Evolutionary conservation across 1,140 invertebrate genomes (phyloP).

Genomic region (Macrobrachium nipponense): DNA sequence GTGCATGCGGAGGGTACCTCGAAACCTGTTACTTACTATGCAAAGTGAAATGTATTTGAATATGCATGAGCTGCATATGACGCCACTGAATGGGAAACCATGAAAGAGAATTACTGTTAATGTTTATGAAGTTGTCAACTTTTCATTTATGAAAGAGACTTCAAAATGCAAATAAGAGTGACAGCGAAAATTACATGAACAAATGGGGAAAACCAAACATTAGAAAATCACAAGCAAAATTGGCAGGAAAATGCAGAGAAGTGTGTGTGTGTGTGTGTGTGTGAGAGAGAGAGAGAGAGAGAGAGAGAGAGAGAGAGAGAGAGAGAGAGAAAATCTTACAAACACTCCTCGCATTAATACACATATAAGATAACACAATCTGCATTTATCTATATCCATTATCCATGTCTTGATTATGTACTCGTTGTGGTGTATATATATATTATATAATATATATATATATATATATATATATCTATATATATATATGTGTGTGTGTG

Average conservation of each 20-base stretch:
- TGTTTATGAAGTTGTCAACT: too few species aligned
- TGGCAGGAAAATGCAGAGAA: neutral
- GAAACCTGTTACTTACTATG: too few species aligned
- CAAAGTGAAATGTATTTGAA: too few species aligned
- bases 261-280: too few species aligned
- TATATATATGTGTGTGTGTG: too few species aligned
- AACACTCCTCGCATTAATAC: neutral
- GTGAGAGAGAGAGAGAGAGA: neutral
- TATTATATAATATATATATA: neutral
- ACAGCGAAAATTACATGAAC: neutral
- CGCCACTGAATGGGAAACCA: too few species aligned
- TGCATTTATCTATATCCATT: constrained; percentile 1
- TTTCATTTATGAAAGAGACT: too few species aligned
- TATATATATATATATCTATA: too few species aligned
- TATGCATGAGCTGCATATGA: too few species aligned
- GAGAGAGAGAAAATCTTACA: neutral
- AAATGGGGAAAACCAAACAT: neutral
- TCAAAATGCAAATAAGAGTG: neutral
- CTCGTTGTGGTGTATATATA: neutral
- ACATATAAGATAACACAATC: neutral
- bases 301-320: constrained; percentile 13
- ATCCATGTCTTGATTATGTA: neutral
- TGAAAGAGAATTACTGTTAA: too few species aligned
- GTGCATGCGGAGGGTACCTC: too few species aligned
- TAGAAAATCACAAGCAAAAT: neutral